phyloP scores from a whole-genome alignment of 2,797 vertebrate genomes.

The Onychomys leucogaster region DNA sequence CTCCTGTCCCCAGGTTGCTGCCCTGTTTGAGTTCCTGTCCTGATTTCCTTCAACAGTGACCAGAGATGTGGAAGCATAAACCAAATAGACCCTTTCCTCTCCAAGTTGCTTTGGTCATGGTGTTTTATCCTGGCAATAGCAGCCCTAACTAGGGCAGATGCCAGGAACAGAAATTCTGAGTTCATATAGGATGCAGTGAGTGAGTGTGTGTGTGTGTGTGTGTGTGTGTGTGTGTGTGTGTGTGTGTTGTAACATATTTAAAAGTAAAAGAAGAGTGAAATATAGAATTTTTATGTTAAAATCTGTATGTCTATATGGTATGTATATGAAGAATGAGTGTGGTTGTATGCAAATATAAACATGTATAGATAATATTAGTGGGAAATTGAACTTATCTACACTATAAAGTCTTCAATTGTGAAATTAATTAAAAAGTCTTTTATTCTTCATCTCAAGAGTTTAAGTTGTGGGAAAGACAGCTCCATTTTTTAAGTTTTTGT shows the following conservation, averaged over 20 bases:
- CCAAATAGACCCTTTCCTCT: neutral
- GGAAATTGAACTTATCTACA: neutral
- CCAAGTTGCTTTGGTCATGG: neutral
- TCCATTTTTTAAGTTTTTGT: neutral
- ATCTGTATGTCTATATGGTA: too few species aligned
- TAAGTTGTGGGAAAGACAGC: neutral
- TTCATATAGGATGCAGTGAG: neutral
- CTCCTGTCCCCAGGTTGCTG: neutral
- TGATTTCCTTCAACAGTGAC: neutral
- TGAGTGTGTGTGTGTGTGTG: neutral
- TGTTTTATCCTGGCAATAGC: neutral
- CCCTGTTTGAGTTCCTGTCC: too few species aligned
- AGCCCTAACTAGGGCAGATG: neutral
- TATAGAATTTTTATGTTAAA: neutral
- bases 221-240: neutral
- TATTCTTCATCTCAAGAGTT: neutral
- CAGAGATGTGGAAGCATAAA: neutral
- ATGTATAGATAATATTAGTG: neutral
- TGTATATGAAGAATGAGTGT: neutral
- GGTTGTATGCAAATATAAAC: neutral
- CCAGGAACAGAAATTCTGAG: neutral
- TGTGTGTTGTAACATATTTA: neutral
- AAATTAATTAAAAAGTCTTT: neutral
- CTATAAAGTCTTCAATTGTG: neutral
- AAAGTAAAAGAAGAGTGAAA: neutral